Percentiles rank a stretch among this genome's conserved stretches.
Conservation (phyloP, 2,888 invertebrate genomes). For the Athalia rosae region DNA sequence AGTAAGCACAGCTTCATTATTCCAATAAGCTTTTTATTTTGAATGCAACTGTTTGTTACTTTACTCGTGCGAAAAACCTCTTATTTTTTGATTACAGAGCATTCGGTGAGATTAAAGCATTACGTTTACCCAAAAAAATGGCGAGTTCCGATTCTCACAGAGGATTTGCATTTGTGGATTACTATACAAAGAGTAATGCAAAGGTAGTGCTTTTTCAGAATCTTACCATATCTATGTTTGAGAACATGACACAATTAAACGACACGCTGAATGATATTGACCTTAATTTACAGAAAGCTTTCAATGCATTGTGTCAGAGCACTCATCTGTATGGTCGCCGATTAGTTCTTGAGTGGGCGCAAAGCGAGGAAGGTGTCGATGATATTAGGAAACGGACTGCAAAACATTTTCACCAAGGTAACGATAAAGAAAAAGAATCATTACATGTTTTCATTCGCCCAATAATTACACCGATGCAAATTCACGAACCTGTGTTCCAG, state of each 20-base stretch:
- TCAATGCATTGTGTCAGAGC: slow-evolving; percentile 93
- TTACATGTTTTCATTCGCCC: no score
- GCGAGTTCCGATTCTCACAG: slow-evolving; percentile 88
- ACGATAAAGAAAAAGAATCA: no score
- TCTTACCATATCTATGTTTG: no score
- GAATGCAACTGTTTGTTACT: slow-evolving; percentile 69
- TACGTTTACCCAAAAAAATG: slow-evolving; percentile 93
- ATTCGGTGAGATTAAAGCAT: slow-evolving; percentile 93
- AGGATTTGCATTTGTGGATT: slow-evolving; percentile 98
- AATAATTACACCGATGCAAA: no score
- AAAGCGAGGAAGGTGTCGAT: slow-evolving; percentile 85
- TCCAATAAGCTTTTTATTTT: slow-evolving; percentile 13
- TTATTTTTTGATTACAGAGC: slow-evolving; percentile 76
- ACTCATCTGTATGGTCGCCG: slow-evolving; percentile 98
- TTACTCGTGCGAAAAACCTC: slow-evolving; percentile 61
- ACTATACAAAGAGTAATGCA: slow-evolving; percentile 90
- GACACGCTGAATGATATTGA: slow-evolving; percentile 44
- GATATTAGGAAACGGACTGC: slow-evolving; percentile 91
- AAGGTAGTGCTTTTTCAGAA: slow-evolving; percentile 78
- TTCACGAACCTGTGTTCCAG: slow-evolving; percentile 52
- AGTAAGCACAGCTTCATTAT: slow-evolving; percentile 76
- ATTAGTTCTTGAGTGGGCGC: slow-evolving; percentile 97
- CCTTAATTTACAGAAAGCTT: slow-evolving; percentile 83
- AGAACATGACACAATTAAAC: neutral
- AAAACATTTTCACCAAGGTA: slow-evolving; percentile 76